Evolutionary conservation across 2,797 vertebrate species (phyloP), one percentile per base, ranked within the genome.

Genomic region (Pseudotriccus pelzelni): DNA sequence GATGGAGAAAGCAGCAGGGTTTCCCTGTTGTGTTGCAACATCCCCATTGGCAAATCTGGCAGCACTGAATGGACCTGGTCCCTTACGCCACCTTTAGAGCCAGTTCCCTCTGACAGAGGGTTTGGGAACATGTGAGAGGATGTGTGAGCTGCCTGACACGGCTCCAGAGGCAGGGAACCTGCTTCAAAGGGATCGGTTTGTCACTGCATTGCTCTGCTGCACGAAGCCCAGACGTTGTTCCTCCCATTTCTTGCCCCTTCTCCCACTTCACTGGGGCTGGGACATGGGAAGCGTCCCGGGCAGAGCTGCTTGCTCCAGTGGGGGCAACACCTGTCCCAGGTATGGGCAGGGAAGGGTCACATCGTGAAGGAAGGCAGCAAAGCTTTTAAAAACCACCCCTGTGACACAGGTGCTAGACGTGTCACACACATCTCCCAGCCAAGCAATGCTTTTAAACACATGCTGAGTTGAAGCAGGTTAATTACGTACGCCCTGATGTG

Each of bases 401-500:
- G 3, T 14, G 28, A 68, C 23, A 34, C 23, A 22, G 52, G 47
- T 59, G 36, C 56, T 41, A n/a, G 77, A 74, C 25, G 50, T 8
- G 39, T 25, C 25, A 6, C 3, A 1, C 6, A 1, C 6, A 3
- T 32, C 16, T 83, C 30, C 53, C 12, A 21, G 39, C 27, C 2
- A 3, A 64, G 28, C 30, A 32, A 30, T 8, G n/a, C 13, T 92
- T 86, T 67, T 28, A 78, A 90, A 43, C 11, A 24, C 14, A 5
- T 17, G 43, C 53, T 59, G 62, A 46, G 16, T 39, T 63, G 20
- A n/a, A 34, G 66, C 34, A 58, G 20, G 28, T 66, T 66, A 72
- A 70, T 24, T 56, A 34, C 17, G 9, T 3, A 2, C 25, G 69
- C 25, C 16, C 67, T 2, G 2, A 19, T 8, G 24, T 49, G 37